Evolutionary conservation across 2,113 vertebrate genomes (phyloP).

Genomic region (Nansenia antarctica): DNA sequence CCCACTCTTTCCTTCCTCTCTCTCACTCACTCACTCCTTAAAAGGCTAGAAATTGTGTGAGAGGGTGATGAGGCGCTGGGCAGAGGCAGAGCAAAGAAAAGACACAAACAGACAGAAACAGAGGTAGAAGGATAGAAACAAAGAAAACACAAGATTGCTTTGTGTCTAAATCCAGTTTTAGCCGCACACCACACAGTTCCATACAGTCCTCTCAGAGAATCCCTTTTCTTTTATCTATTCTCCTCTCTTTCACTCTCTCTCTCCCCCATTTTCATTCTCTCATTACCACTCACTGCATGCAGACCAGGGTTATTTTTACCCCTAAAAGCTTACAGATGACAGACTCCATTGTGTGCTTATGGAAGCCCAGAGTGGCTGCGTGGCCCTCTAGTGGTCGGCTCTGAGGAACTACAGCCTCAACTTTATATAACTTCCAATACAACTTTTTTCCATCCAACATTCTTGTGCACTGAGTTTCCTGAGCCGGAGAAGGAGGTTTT

Average conservation of each 20-base stretch:
- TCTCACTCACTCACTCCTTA: conserved; percentile 58
- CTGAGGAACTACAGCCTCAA: conserved; percentile 35
- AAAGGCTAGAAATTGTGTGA: conserved; percentile 63
- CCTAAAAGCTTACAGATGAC: conserved; percentile 70
- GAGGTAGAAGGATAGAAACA: neutral
- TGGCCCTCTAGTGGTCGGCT: conserved; percentile 59
- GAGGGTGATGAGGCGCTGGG: conserved; percentile 37
- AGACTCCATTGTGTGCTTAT: conserved; percentile 45
- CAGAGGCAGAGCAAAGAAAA: conserved; percentile 12
- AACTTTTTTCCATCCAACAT: conserved; percentile 55
- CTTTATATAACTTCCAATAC: conserved; percentile 53
- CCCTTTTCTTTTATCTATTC: conserved; percentile 13
- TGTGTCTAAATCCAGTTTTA: conserved; percentile 14
- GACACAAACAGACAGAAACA: conserved; percentile 7
- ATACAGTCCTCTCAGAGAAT: conserved; percentile 6
- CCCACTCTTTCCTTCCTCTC: conserved; percentile 26
- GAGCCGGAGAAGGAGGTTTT: conserved; percentile 45
- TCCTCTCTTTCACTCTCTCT: conserved; percentile 25
- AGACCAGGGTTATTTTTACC: conserved; percentile 65
- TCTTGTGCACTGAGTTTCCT: conserved; percentile 40
- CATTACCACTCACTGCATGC: conserved; percentile 56
- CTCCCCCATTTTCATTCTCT: conserved; percentile 40
- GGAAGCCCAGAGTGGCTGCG: neutral
- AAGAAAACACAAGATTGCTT: neutral
- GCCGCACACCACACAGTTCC: neutral